Evolutionary conservation across 1,140 invertebrate genomes (phyloP), one percentile per base, ranked within the genome.

Genomic region (Drosophila mojavensis): DNA sequence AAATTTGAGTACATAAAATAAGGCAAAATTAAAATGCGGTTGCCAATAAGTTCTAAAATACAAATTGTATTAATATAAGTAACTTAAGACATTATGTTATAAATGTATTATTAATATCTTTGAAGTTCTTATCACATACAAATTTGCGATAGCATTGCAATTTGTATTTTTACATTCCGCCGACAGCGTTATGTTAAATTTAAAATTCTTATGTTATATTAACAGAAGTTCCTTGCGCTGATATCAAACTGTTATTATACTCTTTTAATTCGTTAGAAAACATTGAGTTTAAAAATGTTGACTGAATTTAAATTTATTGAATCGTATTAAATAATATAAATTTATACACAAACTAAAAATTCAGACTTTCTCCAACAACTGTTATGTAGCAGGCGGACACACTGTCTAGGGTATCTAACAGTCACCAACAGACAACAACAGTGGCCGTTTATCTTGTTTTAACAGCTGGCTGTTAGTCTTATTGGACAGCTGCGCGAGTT

Each of bases 391-490:
- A 33, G 53, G 7, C 15, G 7, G 3, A 1, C 5, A 4, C 6
- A 9, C 13, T 30, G 50, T 6, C 45, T 15, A 64, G 68, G 61
- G 68, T 64, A 66, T 59, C 30, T 67, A 10, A 28, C 13, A 53
- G 53, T 60, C 30, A 58, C 43, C 15, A 41, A 28, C 10, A 28
- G 5, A 30, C 39, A 33, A 9, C 43, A 60, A 55, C 53, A 55
- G 53, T 36, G 45, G 41, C 36, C 17, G 10, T 51, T 24, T 26
- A 5, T 36, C 61, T 39, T 47, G 28, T 53, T 59, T 73, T 67
- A 68, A 73, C 70, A 73, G 70, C 66, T 62, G 59, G 58, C 71
- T 70, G 66, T 75, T 75, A 75, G 71, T 75, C 59, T 69, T 62
- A 53, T 63, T 75, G 66, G 71, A 75, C 71, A 70, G 67, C 67